Conservation (phyloP, 2,797 vertebrate species). For the Nannoperca australis region DNA sequence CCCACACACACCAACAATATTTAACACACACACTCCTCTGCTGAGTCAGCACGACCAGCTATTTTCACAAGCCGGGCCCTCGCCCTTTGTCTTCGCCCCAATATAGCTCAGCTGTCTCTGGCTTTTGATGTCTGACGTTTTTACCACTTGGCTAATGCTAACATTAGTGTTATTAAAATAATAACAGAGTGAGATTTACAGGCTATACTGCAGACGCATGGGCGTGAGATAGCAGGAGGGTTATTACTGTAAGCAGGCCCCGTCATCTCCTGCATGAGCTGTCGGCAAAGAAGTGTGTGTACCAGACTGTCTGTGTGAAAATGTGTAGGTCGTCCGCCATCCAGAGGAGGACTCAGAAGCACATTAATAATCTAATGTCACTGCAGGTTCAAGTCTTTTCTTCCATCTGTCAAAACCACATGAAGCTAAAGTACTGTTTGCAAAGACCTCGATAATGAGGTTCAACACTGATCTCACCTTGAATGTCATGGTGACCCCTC, state of each 20-base stretch:
- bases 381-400: background rate
- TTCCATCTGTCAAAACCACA: background rate
- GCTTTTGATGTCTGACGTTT: constrained; percentile 70
- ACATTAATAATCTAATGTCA: background rate
- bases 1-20: constrained; percentile 38
- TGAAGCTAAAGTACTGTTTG: too few species aligned
- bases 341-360: background rate
- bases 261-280: constrained; percentile 70
- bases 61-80: constrained; percentile 78
- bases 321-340: constrained; percentile 19
- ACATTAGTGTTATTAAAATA: constrained; percentile 78
- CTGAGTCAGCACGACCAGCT: constrained; percentile 77
- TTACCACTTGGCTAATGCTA: constrained; percentile 73
- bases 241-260: constrained; percentile 64
- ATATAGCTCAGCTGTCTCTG: constrained; percentile 62
- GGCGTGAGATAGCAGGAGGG: constrained; percentile 68
- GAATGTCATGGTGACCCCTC: background rate
- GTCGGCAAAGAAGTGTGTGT: constrained; percentile 37
- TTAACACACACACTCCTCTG: constrained; percentile 30
- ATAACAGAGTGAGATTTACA: constrained; percentile 76
- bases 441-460: background rate
- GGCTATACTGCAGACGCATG: constrained; percentile 67
- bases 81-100: constrained; percentile 66
- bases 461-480: background rate
- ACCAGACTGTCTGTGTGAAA: constrained; percentile 38